Evolutionary conservation across 2,888 invertebrate species (phyloP), one percentile per base, ranked within the genome.

Genomic region (Cantharis rufa): DNA sequence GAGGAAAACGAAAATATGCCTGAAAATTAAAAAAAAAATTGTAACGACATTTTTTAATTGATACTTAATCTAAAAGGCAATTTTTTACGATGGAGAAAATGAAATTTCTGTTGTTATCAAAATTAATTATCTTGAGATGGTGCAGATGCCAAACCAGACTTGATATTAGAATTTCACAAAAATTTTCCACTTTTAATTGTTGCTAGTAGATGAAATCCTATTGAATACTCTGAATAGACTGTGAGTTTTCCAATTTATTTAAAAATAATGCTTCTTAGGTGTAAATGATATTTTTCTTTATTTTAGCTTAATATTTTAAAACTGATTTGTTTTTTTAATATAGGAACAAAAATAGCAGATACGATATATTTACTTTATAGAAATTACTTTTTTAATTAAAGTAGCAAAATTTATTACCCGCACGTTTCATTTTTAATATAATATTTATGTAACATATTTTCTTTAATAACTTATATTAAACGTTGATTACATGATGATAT

Each of bases 1-100:
- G 88, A 87, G 80, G 82, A 89, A 89, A 90, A 89, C 90, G 80
- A 81, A 81, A 74, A 81, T 90, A 90, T 89, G 89, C 90, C 90
- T 88, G 1, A 82, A 83, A 27, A 75, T 76, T 62, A 77, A 79
- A 74, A 75, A 21, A 69, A 63, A 80, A 66, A 68, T 11, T 71
- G 63, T 16, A 16, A 16, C n/a, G n/a, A n/a, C n/a, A n/a, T n/a
- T n/a, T n/a, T n/a, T n/a, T n/a, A n/a, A n/a, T n/a, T n/a, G n/a
- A n/a, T n/a, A n/a, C n/a, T n/a, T n/a, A n/a, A n/a, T n/a, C n/a
- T n/a, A n/a, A n/a, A n/a, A n/a, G n/a, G n/a, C n/a, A n/a, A n/a
- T n/a, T n/a, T n/a, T n/a, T n/a, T n/a, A n/a, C n/a, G n/a, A n/a
- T n/a, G n/a, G n/a, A n/a, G n/a, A n/a, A n/a, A n/a, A n/a, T n/a